A percentile compares a stretch with the other conserved stretches of the same genome.
These are phyloP conservation scores for Eupeodes luniger DNA, from an alignment of 2,888 invertebrate genomes.

Conservation along the genomic window DNA sequence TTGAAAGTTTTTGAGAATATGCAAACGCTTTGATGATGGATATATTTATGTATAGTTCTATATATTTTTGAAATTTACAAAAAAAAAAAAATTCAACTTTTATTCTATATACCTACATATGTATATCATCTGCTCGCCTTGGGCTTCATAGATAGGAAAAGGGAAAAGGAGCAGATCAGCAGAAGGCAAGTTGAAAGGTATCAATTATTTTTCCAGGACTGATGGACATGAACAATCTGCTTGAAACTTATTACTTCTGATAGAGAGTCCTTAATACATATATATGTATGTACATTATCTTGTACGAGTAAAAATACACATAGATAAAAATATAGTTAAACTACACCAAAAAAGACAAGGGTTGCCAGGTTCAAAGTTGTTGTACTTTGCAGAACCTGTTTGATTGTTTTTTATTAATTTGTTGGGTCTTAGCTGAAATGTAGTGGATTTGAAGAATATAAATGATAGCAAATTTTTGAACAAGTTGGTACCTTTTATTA, in stretches of 20 bases:
- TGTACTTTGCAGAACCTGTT: neutral
- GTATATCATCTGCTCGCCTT: neutral
- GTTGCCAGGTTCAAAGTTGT: neutral
- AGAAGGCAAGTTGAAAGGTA: constrained; percentile 10
- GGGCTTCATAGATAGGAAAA: neutral
- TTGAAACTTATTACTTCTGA: constrained; percentile 59
- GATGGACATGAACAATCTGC: constrained; percentile 66
- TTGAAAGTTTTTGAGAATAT: constrained; percentile 5
- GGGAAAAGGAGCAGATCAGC: constrained; percentile 1
- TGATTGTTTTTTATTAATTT: no score
- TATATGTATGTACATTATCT: no score
- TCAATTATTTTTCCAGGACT: constrained; percentile 37
- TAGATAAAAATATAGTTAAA: neutral
- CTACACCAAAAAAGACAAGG: constrained; percentile 3
- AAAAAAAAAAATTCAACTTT: constrained; percentile 54
- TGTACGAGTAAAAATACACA: neutral
- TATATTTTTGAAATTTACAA: constrained; percentile 42
- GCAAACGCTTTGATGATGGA: constrained; percentile 29
- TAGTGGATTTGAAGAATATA: no score
- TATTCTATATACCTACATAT: neutral
- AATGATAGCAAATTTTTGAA: no score
- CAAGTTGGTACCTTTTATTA: no score
- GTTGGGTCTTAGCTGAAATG: no score
- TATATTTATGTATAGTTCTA: constrained; percentile 32
- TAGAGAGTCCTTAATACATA: neutral